Evolutionary conservation across 2,113 vertebrate genomes (phyloP).

Genomic region (Leptobrachium ailaonicum): DNA sequence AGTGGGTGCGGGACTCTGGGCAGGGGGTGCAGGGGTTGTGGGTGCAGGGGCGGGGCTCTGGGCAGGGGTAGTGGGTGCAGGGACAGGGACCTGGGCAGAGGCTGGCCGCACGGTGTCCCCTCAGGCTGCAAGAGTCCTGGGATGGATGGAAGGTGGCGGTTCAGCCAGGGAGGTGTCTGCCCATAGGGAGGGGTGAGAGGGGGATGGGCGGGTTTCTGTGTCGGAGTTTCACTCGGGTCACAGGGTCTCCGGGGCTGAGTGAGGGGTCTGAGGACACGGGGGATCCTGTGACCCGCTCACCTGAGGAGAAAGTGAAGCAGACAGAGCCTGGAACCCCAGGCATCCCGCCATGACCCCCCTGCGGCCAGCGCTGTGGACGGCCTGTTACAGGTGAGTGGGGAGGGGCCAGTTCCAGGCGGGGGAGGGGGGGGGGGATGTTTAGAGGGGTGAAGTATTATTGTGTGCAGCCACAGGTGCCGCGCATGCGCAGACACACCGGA

Average conservation of each 20-base stretch:
- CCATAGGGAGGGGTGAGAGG: conserved; percentile 20
- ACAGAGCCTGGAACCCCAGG: background rate
- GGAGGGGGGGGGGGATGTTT: background rate
- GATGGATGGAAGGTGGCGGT: background rate
- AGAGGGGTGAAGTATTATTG: background rate
- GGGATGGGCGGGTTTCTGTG: conserved; percentile 17
- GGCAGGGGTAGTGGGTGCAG: too few relatives aligned
- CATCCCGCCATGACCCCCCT: background rate
- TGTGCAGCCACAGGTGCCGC: background rate
- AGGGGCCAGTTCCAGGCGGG: background rate
- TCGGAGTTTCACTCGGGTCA: conserved; percentile 15
- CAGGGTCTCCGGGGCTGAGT: background rate
- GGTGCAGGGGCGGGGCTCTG: too few relatives aligned
- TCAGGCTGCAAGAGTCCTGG: background rate
- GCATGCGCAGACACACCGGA: conserved; percentile 22
- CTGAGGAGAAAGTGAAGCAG: background rate
- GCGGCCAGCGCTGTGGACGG: background rate
- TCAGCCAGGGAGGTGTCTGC: conserved; percentile 13
- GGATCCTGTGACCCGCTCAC: background rate
- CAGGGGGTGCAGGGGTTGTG: too few relatives aligned
- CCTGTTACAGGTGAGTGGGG: conserved; percentile 9
- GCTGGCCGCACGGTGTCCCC: background rate
- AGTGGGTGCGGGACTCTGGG: too few relatives aligned
- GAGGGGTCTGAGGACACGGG: background rate
- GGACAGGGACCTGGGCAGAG: background rate